Conservation (phyloP, 1,140 invertebrate genomes). For the Brachionus paranguensis region DNA sequence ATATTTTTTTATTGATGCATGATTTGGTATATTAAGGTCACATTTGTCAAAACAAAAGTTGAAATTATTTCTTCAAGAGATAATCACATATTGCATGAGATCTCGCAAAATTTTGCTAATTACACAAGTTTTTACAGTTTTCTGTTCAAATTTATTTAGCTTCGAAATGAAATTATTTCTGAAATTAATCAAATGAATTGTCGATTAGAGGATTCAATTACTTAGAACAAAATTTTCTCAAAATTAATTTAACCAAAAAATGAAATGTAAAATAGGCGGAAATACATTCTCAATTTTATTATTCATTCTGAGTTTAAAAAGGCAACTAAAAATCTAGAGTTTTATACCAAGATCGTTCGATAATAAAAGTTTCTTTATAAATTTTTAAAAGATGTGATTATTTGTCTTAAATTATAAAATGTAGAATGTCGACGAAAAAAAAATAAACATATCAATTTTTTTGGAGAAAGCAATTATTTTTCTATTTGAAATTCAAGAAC, state of each 20-base stretch:
- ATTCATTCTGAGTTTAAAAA: background rate
- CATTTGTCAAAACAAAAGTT: background rate
- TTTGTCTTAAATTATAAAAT: background rate
- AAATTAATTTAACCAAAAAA: background rate
- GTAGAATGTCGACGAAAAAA: background rate
- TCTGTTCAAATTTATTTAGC: background rate
- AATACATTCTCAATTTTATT: background rate
- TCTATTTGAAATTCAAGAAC: background rate
- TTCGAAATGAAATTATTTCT: background rate
- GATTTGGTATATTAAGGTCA: background rate
- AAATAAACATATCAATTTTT: background rate
- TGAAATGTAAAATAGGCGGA: background rate
- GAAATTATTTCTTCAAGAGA: background rate
- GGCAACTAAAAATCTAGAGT: too few relatives aligned
- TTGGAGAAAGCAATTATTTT: background rate
- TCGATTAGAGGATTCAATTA: background rate
- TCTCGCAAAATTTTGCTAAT: background rate
- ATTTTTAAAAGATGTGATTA: background rate
- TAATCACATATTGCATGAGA: background rate
- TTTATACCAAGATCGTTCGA: too few relatives aligned
- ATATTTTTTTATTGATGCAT: background rate
- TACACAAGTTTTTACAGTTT: background rate
- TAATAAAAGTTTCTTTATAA: too few relatives aligned
- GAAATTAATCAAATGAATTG: background rate
- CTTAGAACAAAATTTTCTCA: background rate